Base-by-base conservation (phyloP, 2,797 vertebrate genomes). In the Scleropages formosus region DNA sequence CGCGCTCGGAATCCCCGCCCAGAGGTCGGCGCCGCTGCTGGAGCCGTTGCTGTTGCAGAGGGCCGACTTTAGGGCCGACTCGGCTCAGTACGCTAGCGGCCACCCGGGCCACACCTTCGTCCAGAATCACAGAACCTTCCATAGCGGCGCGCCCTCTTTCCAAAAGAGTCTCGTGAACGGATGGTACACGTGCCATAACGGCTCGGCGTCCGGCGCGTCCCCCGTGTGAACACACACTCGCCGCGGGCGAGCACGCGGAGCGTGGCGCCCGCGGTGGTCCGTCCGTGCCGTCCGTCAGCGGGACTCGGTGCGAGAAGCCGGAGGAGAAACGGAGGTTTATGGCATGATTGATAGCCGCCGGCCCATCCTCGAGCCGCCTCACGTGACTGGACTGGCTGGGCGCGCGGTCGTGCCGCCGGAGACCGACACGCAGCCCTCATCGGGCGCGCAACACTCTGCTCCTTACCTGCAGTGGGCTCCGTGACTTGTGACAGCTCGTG, bases 161-260 rank as follows among this genome's bases (percentile, higher is more conserved):
- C 90, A 92, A 84, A 93, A 91, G 80, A 89, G 89, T 64, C 80
- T 93, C 8, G 91, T 93, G 18, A 93, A 93, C 44, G 92, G 92
- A 66, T 93, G 92, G 92, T 93, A 93, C 85, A 93, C 92, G 20
- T 93, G 92, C 76, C 92, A 93, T 80, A 88, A 84, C 53, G 89
- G 89, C 73, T 87, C 90, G 82, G 90, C 92, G 84, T 85, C 89
- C 0, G n/a, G n/a, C n/a, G n/a, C n/a, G 31, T 39, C 31, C 31
- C 39, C 31, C 31, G 31, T 39, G 31, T 39, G 31, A 39, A 31
- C 2, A n/a, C n/a, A n/a, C n/a, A n/a, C n/a, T 2, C 39, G 31
- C 2, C 6, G 2, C 6, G 2, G 31, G 39, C 31, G 2, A 6
- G 31, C 31, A 6, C 39, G n/a, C n/a, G n/a, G 2, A 39, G 31